phyloP scores from a whole-genome alignment of 92 coral and sea anemone species.

The Hydrozoanthus gracilis region DNA sequence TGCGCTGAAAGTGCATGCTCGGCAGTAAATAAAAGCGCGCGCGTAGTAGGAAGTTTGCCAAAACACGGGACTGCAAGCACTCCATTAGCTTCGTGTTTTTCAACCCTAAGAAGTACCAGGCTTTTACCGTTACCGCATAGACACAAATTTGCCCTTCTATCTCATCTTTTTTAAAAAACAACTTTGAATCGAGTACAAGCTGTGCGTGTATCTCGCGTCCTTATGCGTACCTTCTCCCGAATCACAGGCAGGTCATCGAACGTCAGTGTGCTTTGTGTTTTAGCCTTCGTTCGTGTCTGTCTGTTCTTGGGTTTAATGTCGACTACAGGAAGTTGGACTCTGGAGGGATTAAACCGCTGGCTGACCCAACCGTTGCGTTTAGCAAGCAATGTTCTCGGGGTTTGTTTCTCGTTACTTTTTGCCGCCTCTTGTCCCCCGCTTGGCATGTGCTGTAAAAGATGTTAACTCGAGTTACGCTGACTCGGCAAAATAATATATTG shows the following conservation, averaged over 20 bases:
- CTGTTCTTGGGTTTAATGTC: slow-evolving; percentile 54
- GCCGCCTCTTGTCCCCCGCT: slow-evolving; percentile 40
- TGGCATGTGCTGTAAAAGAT: slow-evolving; percentile 33
- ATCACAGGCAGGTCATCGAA: slow-evolving; percentile 90
- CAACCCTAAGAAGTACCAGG: no score
- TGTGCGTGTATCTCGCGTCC: neutral
- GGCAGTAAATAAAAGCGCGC: no score
- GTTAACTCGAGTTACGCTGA: neutral
- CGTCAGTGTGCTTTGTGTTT: slow-evolving; percentile 55
- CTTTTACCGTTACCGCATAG: no score
- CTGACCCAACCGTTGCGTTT: slow-evolving; percentile 89
- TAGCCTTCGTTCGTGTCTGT: slow-evolving; percentile 36
- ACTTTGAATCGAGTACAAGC: no score
- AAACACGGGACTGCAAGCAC: no score
- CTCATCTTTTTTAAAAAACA: no score
- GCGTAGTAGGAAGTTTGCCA: no score
- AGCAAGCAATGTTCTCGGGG: slow-evolving; percentile 30
- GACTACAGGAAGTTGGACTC: slow-evolving; percentile 79
- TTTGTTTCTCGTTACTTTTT: slow-evolving; percentile 30
- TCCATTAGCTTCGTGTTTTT: no score
- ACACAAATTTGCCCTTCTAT: no score
- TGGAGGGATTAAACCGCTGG: slow-evolving; percentile 77
- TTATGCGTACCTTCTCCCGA: slow-evolving; percentile 79
- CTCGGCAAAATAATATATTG: neutral
- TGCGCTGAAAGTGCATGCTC: no score